phyloP scores from a whole-genome alignment of 2,888 invertebrate species.

The Parthenolecanium corni region DNA sequence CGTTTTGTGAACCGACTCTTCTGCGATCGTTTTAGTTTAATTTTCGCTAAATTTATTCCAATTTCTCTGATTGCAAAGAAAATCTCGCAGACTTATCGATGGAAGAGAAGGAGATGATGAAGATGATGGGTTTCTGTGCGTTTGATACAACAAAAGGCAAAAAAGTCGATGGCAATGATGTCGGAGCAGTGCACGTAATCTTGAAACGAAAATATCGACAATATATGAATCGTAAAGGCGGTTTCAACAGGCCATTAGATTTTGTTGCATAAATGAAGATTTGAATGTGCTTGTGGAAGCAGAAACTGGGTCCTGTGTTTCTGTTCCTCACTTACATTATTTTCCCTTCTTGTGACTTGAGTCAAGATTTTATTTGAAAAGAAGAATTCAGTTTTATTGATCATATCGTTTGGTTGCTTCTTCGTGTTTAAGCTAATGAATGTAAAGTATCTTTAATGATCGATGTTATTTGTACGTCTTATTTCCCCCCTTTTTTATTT shows the following conservation, averaged over 20 bases:
- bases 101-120: slow-evolving; percentile 89
- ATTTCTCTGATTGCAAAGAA: slow-evolving; percentile 51
- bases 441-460: not conserved
- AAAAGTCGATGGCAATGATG: slow-evolving; percentile 86
- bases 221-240: slow-evolving; percentile 99
- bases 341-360: too few relatives aligned
- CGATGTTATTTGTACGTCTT: not conserved
- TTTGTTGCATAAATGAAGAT: slow-evolving; percentile 65
- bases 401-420: not conserved
- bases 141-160: slow-evolving; percentile 95
- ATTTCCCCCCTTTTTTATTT: too few relatives aligned
- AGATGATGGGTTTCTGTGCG: slow-evolving; percentile 90
- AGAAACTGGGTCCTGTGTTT: too few relatives aligned
- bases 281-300: too few relatives aligned
- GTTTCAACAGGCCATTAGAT: slow-evolving; percentile 95
- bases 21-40: too few relatives aligned
- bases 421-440: not conserved
- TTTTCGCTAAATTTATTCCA: not conserved
- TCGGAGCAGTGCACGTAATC: slow-evolving; percentile 89
- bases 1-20: too few relatives aligned
- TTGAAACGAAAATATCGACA: slow-evolving; percentile 93
- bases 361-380: too few relatives aligned
- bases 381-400: not conserved
- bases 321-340: too few relatives aligned
- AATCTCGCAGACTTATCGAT: slow-evolving; percentile 82